Evolutionary conservation across 2,888 invertebrate species (phyloP).

Genomic region (Drosophila rellima): DNA sequence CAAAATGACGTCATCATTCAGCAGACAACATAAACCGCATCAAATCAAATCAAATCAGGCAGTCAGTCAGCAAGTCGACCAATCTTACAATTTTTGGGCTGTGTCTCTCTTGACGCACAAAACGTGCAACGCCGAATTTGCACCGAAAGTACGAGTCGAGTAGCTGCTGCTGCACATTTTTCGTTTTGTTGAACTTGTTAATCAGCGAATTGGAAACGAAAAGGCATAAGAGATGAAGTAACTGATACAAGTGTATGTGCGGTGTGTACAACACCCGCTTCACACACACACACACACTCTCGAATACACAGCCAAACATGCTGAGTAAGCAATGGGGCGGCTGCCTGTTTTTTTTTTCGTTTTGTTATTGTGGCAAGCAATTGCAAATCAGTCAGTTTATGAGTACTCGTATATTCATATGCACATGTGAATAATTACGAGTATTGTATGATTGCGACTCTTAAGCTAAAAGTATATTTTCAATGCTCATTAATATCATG

Average conservation of each 20-base stretch:
- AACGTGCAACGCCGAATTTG: conserved; percentile 72
- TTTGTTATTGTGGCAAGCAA: conserved; percentile 62
- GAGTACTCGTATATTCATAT: conserved; percentile 39
- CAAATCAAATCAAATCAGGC: conserved; percentile 26
- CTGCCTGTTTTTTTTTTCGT: conserved; percentile 26
- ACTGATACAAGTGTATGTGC: conserved; percentile 57
- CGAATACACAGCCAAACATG: conserved; percentile 5
- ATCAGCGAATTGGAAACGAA: conserved; percentile 82
- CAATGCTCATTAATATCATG: background rate
- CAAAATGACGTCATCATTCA: conserved; percentile 49
- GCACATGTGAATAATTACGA: conserved; percentile 51
- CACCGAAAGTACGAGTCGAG: conserved; percentile 59
- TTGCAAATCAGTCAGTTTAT: conserved; percentile 59
- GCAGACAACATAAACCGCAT: conserved; percentile 17
- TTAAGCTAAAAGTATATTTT: conserved; percentile 10
- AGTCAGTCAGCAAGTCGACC: conserved; percentile 17
- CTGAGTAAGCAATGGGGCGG: conserved; percentile 35
- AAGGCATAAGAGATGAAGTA: conserved; percentile 78
- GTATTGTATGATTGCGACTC: conserved; percentile 47
- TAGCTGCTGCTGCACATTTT: conserved; percentile 50
- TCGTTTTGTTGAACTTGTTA: conserved; percentile 77
- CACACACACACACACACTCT: conserved; percentile 10
- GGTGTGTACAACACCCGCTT: conserved; percentile 30
- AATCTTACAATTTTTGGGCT: conserved; percentile 40
- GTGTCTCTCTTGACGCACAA: conserved; percentile 54